phyloP scores from a whole-genome alignment of 2,797 vertebrate species.

The Octomys mimax region DNA sequence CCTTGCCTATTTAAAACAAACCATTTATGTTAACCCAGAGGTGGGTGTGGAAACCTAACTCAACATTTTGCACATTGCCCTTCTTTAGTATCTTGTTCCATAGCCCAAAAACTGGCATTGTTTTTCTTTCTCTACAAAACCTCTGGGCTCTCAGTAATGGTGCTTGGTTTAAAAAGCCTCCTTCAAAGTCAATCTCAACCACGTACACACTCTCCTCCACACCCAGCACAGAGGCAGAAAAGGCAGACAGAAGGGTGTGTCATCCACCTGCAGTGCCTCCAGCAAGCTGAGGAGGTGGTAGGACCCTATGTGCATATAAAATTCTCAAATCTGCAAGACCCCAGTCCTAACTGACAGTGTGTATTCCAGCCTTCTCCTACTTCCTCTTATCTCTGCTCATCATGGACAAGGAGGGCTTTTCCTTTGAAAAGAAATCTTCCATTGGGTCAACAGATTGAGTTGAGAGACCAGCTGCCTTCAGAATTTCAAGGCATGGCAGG shows the following conservation, averaged over 20 bases:
- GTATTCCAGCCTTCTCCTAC: neutral
- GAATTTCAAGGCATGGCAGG: neutral
- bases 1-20: conserved; percentile 30
- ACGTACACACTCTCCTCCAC: neutral
- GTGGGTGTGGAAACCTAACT: neutral
- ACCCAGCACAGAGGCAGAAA: neutral
- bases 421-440: neutral
- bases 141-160: neutral
- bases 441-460: neutral
- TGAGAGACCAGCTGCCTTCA: conserved; percentile 16
- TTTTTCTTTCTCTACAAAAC: conserved; percentile 22
- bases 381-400: neutral
- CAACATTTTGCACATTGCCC: neutral
- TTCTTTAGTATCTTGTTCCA: neutral
- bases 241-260: neutral
- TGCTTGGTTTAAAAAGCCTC: conserved; percentile 18
- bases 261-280: neutral
- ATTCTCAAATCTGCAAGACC: neutral
- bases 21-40: neutral
- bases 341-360: neutral
- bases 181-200: neutral
- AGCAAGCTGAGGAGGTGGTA: neutral
- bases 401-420: neutral
- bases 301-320: neutral
- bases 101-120: neutral